Evolutionary conservation across 2,113 vertebrate genomes (phyloP).

Genomic region (Potamarius usumacintae): DNA sequence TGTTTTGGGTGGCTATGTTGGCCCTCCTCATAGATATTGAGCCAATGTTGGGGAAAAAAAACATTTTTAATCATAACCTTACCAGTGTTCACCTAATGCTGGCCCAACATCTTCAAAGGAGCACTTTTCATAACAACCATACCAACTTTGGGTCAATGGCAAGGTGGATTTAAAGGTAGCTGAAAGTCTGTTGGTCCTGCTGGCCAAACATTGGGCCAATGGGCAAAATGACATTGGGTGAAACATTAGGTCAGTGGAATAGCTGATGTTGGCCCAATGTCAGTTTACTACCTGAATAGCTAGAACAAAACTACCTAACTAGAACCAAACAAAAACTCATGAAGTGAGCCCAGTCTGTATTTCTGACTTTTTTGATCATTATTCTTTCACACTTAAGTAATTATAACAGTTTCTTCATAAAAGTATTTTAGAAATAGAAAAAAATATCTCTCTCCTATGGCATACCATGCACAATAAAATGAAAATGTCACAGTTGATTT

Average conservation of each 20-base stretch:
- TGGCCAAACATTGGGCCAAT: neutral
- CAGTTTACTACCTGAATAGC: neutral
- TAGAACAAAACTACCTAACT: neutral
- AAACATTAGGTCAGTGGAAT: neutral
- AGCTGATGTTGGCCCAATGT: neutral
- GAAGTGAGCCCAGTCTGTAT: neutral
- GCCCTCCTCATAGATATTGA: neutral
- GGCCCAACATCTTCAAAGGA: neutral
- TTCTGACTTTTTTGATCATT: neutral
- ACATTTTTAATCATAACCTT: neutral
- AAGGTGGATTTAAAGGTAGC: neutral
- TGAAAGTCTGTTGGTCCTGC: neutral
- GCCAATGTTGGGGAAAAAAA: neutral
- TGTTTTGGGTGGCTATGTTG: neutral
- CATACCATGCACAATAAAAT: neutral
- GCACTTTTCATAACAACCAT: neutral
- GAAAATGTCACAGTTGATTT: neutral
- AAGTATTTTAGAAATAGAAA: neutral
- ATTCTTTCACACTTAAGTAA: neutral
- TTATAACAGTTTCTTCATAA: neutral
- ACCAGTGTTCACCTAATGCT: neutral
- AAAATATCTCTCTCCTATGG: neutral
- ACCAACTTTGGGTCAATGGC: neutral
- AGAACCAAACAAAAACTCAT: neutral
- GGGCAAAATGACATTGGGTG: neutral